Evolutionary conservation across 1,140 invertebrate genomes (phyloP).

Genomic region (Sinella curviseta): DNA sequence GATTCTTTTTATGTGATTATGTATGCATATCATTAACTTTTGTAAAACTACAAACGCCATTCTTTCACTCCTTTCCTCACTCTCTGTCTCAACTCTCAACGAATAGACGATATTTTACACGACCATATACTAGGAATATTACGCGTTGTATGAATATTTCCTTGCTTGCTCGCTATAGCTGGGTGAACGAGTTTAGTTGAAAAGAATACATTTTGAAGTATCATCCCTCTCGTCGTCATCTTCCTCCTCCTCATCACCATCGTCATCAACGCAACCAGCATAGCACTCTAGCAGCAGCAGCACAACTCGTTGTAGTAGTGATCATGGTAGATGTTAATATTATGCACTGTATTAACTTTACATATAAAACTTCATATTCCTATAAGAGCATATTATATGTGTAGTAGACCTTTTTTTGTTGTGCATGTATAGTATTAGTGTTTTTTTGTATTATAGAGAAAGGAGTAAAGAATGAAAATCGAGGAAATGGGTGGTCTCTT

Average conservation of each 20-base stretch:
- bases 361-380: neutral
- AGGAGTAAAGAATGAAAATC: conserved; percentile 15
- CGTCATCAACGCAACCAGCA: no score
- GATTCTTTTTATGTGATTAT: conserved; percentile 20
- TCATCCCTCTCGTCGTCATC: conserved; percentile 12
- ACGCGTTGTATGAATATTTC: neutral
- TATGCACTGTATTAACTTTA: neutral
- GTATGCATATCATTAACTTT: conserved; percentile 27
- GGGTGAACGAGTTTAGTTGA: conserved; percentile 7
- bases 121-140: no score
- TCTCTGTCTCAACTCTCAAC: neutral
- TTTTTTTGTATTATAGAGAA: conserved; percentile 1
- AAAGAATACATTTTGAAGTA: conserved; percentile 27
- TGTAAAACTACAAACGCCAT: neutral
- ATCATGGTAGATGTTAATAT: neutral
- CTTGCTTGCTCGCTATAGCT: neutral
- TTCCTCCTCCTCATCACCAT: neutral
- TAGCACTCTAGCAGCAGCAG: neutral
- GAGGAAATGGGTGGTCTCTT: conserved; percentile 19
- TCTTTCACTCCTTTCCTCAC: neutral
- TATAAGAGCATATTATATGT: neutral
- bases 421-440: neutral
- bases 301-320: neutral
- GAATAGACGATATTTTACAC: neutral
- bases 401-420: neutral